Evolutionary conservation across 2,888 invertebrate species (phyloP), one percentile per base, ranked within the genome.

Genomic region (Pyrocoelia pectoralis): DNA sequence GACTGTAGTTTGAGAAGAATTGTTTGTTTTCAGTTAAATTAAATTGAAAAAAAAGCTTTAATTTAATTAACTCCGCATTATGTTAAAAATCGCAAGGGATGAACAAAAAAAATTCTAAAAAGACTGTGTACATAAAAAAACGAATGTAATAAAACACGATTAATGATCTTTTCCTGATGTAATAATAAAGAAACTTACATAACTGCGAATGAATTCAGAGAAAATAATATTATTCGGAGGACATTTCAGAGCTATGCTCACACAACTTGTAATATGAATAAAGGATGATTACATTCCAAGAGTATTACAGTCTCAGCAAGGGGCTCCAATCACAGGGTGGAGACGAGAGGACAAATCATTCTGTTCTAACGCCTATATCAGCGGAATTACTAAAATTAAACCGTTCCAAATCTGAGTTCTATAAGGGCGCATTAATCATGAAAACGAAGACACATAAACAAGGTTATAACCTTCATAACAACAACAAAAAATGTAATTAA

Each of bases 231-330:
- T 62, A 57, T 57, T 58, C 54, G 49, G 48, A 58, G 62, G 49
- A 49, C 49, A 63, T 57, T 58, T 63, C 58, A 41, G 40, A 51
- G 52, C 61, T 40, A 63, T 58, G 48, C 55, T 58, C 55, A 58
- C 63, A 63, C 63, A 63, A 63, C 61, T 71, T 70, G 73, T 77
- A 77, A 77, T 77, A 72, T 74, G 74, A 73, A 77, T 76, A 77
- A 78, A 78, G 77, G 76, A 73, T 77, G 78, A 78, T 78, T 78
- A 75, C 77, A 74, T 74, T 76, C 73, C 68, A 72, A 70, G 70
- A 72, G 71, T 75, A 77, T 76, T 76, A 74, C 72, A 68, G 65
- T 70, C 74, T 61, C 77, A 55, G 72, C 72, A 69, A 76, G 78
- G 71, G 76, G 75, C 66, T 61, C 72, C 76, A 76, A 77, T 77